Evolutionary conservation across 2,888 invertebrate species (phyloP), one percentile per base, ranked within the genome.

Genomic region (Netelia fuscicornis): DNA sequence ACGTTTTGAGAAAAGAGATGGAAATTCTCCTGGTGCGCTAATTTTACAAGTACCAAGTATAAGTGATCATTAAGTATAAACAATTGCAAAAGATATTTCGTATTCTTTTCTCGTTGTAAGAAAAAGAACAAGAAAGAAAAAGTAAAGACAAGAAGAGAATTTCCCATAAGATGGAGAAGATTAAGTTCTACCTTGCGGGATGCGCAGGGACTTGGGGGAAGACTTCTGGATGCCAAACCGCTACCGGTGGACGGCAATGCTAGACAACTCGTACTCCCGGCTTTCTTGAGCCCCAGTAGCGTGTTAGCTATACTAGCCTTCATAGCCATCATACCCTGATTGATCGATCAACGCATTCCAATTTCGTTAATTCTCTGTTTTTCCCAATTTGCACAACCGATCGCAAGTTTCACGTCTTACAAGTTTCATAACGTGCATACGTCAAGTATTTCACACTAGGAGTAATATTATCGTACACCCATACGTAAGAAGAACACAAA

Each of bases 191-290:
- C 95, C 94, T 95, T 95, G 91, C 95, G 94, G 91, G 93, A 93
- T 90, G 93, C 92, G 91, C 93, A 93, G 91, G 94, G 94, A 92
- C 94, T 93, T 91, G 92, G 94, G 91, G 94, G 94, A 88, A 94
- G 93, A 91, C 93, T 93, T 92, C 93, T 92, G 87, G 94, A 93
- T 90, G 92, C 91, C 91, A 92, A 87, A 90, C 92, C 92, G 86
- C 89, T 90, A 88, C 92, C 91, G 86, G 93, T 91, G 93, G 89
- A 94, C 95, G 96, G 96, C 91, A 96, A 96, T 68, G 96, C 95
- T 87, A 97, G 94, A 92, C 95, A 96, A 92, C 96, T 96, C 68
- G 96, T 96, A 87, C 96, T 96, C 92, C 96, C 96, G 77, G 96
- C 96, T 88, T 97, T 95, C 93, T 96, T 96, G 89, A 97, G 94